phyloP scores from a whole-genome alignment of 92 coral and sea anemone species.

The Actinostola sp. region DNA sequence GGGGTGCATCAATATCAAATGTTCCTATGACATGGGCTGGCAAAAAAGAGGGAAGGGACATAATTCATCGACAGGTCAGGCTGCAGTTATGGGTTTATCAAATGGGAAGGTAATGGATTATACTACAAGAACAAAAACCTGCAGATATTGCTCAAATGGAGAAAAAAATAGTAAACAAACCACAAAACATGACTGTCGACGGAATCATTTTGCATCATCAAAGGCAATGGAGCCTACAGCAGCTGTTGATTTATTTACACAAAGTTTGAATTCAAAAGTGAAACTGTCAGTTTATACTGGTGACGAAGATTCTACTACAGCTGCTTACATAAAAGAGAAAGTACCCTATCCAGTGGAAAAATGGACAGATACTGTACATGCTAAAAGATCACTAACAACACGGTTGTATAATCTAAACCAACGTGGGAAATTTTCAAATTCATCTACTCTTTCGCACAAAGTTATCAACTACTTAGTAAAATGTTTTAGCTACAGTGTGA shows the following conservation, averaged over 20 bases:
- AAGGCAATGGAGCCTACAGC: slow-evolving; percentile 64
- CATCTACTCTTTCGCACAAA: slow-evolving; percentile 30
- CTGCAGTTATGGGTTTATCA: slow-evolving; percentile 53
- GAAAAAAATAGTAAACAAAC: slow-evolving; percentile 17
- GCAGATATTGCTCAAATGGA: slow-evolving; percentile 45
- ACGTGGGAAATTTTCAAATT: slow-evolving; percentile 39
- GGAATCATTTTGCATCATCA: slow-evolving; percentile 58
- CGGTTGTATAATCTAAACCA: slow-evolving; percentile 57
- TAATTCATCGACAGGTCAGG: slow-evolving; percentile 60
- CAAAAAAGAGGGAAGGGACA: slow-evolving; percentile 63
- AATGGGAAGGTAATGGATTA: slow-evolving; percentile 59
- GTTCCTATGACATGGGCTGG: slow-evolving; percentile 78
- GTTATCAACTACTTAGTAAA: slow-evolving; percentile 28
- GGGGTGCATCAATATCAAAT: slow-evolving; percentile 24
- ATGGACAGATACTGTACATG: slow-evolving; percentile 58
- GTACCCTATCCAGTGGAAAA: slow-evolving; percentile 64
- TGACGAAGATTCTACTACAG: slow-evolving; percentile 74
- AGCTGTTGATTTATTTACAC: slow-evolving; percentile 50
- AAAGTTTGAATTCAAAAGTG: slow-evolving; percentile 35
- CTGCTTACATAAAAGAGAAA: slow-evolving; percentile 42
- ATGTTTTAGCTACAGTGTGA: slow-evolving; percentile 9
- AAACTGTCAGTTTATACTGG: slow-evolving; percentile 57
- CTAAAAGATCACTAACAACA: slow-evolving; percentile 53
- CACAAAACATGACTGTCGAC: slow-evolving; percentile 59
- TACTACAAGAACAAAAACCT: slow-evolving; percentile 47